Evolutionary conservation across 2,113 vertebrate genomes (phyloP).

Genomic region (Salvelinus sp.): DNA sequence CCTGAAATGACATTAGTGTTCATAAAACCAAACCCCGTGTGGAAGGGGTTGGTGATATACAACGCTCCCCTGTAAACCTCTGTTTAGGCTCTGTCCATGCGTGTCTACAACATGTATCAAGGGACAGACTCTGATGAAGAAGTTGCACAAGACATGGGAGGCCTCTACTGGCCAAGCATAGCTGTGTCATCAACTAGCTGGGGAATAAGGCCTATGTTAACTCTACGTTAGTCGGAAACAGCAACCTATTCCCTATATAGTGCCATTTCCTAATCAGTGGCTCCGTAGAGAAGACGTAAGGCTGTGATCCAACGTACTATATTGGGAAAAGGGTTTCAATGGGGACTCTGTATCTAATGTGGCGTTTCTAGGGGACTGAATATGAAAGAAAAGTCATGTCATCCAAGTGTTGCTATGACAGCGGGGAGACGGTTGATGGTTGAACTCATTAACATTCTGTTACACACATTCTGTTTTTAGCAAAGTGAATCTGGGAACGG

Average conservation of each 20-base stretch:
- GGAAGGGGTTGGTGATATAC: slow-evolving; percentile 1
- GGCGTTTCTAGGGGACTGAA: slow-evolving; percentile 2
- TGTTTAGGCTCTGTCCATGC: slow-evolving; percentile 27
- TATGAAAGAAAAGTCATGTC: slow-evolving; percentile 6
- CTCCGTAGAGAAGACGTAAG: too few species aligned
- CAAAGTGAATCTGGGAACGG: slow-evolving; percentile 56
- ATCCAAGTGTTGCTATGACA: too few species aligned
- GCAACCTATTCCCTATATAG: too few species aligned
- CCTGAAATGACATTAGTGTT: not conserved
- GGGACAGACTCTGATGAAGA: slow-evolving; percentile 7
- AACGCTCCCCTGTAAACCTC: slow-evolving; percentile 24
- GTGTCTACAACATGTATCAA: slow-evolving; percentile 36
- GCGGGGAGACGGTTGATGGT: not conserved
- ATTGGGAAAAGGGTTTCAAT: not conserved
- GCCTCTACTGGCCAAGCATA: slow-evolving; percentile 86
- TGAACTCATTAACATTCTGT: slow-evolving; percentile 59
- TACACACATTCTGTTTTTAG: slow-evolving; percentile 42
- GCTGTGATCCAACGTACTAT: too few species aligned
- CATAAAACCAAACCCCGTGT: not conserved
- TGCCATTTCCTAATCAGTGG: too few species aligned
- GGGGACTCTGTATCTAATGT: slow-evolving; percentile 11
- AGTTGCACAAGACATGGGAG: slow-evolving; percentile 88
- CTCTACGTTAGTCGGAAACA: not conserved
- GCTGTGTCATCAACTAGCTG: not conserved
- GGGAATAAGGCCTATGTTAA: slow-evolving; percentile 50